These are phyloP conservation scores for Synergus itoensis DNA, from an alignment of 2,888 invertebrate genomes.

Conservation along the genomic window DNA sequence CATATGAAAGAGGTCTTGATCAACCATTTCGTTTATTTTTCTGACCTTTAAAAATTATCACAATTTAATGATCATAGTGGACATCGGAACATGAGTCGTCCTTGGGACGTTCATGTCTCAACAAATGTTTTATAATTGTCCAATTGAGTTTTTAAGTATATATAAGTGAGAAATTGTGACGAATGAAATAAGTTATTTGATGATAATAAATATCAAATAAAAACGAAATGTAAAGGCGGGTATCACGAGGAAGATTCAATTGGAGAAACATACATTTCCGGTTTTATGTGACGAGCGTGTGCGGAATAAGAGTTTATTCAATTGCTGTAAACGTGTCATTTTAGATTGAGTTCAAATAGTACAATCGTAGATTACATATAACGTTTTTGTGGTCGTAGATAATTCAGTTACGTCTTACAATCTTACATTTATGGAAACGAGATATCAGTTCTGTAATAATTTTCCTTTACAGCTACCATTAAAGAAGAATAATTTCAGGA, in stretches of 20 bases:
- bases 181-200: too few relatives aligned
- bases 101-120: too few relatives aligned
- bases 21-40: conserved; percentile 9
- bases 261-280: conserved; percentile 17
- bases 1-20: neutral
- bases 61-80: too few relatives aligned
- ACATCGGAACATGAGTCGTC: too few relatives aligned
- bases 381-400: neutral
- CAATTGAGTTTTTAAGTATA: too few relatives aligned
- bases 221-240: neutral
- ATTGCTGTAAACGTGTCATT: conserved; percentile 52
- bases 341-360: neutral
- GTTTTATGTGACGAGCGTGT: conserved; percentile 56
- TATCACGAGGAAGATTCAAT: neutral
- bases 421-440: neutral
- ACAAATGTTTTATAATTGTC: too few relatives aligned
- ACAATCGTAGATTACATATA: neutral
- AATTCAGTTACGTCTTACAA: neutral
- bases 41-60: neutral
- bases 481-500: too few relatives aligned
- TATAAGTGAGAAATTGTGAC: too few relatives aligned
- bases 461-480: neutral
- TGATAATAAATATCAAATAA: neutral
- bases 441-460: neutral
- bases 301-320: conserved; percentile 62